phyloP scores from a whole-genome alignment of 2,888 invertebrate genomes.

The Campaea margaritaria region DNA sequence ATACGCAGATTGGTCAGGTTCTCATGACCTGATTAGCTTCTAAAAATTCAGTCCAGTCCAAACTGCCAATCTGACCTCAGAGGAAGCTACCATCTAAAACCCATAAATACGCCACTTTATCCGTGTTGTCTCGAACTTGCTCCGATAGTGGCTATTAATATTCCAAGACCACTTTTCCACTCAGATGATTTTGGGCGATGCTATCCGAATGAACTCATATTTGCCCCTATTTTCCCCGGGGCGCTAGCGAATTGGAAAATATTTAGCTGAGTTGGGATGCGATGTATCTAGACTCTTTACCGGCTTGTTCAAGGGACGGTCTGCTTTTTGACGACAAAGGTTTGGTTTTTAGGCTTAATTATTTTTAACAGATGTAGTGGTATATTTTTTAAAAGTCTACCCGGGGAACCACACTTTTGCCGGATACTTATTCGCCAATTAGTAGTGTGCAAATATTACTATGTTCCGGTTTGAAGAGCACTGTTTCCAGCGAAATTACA shows the following conservation, averaged over 20 bases:
- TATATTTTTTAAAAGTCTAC: too few species aligned
- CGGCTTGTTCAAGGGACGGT: not conserved
- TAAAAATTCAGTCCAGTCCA: not conserved
- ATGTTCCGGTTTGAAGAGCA: too few species aligned
- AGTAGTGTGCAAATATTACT: too few species aligned
- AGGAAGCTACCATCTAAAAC: slow-evolving; percentile 20
- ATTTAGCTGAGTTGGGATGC: slow-evolving; percentile 27
- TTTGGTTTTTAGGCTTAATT: too few species aligned
- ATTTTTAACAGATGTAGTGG: too few species aligned
- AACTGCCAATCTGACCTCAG: slow-evolving; percentile 12
- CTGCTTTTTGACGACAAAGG: not conserved
- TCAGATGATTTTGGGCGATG: slow-evolving; percentile 47
- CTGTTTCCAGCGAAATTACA: too few species aligned
- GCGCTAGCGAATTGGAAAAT: slow-evolving; percentile 38
- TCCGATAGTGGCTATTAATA: slow-evolving; percentile 46
- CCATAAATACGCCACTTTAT: slow-evolving; percentile 41
- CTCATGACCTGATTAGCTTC: too few species aligned
- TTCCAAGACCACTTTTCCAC: slow-evolving; percentile 51
- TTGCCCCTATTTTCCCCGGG: slow-evolving; percentile 40
- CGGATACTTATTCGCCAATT: too few species aligned
- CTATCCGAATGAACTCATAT: slow-evolving; percentile 43
- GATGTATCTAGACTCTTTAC: slow-evolving; percentile 13
- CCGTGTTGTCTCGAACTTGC: slow-evolving; percentile 38
- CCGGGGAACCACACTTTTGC: too few species aligned
- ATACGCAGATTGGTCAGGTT: too few species aligned